These are phyloP conservation scores for Phoxinus dragarum DNA, from an alignment of 2,797 vertebrate species.

Conservation along the genomic window DNA sequence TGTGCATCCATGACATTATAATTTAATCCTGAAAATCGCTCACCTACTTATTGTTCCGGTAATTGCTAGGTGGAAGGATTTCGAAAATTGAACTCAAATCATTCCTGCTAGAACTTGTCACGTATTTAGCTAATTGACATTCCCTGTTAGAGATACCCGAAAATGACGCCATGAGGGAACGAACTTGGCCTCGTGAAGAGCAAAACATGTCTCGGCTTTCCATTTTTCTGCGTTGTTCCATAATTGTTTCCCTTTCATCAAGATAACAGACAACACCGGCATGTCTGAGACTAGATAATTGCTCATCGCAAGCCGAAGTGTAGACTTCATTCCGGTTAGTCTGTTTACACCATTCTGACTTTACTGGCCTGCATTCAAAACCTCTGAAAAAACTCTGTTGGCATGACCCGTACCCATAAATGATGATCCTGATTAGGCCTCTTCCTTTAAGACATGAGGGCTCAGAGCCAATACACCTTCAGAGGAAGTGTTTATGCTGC, in stretches of 20 bases:
- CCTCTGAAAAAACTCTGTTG: conserved; percentile 21
- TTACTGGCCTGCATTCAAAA: conserved; percentile 39
- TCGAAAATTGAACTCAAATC: conserved; percentile 23
- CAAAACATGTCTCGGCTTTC: conserved; percentile 47
- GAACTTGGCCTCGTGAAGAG: conserved; percentile 1
- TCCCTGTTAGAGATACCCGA: conserved; percentile 6
- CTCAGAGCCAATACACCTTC: conserved; percentile 63
- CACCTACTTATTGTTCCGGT: not conserved
- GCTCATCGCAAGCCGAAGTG: conserved; percentile 47
- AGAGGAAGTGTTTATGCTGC: conserved; percentile 66
- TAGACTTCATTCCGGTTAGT: conserved; percentile 21
- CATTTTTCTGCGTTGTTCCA: conserved; percentile 40
- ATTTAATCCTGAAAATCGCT: not conserved
- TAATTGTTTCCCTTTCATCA: conserved; percentile 62
- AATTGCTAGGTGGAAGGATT: conserved; percentile 28
- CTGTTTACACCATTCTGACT: conserved; percentile 37
- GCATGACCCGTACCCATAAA: conserved; percentile 68
- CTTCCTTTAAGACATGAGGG: conserved; percentile 30
- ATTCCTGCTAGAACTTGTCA: conserved; percentile 26
- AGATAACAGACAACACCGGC: conserved; percentile 66
- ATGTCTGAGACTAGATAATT: conserved; percentile 64
- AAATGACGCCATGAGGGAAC: conserved; percentile 36
- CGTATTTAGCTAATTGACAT: conserved; percentile 36
- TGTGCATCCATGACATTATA: not conserved
- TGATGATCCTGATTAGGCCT: conserved; percentile 71